Conservation (phyloP, 2,888 invertebrate genomes). For the Emmelina monodactyla region DNA sequence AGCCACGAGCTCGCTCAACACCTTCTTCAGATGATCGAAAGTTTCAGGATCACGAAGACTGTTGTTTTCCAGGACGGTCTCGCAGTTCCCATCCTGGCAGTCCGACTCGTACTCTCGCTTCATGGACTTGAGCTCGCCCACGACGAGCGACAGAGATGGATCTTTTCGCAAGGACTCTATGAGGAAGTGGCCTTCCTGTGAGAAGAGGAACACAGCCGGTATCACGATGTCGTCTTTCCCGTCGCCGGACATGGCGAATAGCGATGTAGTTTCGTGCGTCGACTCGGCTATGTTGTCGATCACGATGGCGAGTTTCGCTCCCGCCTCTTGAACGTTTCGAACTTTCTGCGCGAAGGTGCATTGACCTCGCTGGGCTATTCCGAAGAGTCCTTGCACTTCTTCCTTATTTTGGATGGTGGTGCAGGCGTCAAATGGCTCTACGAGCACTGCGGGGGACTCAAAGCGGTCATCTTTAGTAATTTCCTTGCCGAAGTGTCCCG, state of each 20-base stretch:
- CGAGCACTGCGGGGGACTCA: constrained; percentile 70
- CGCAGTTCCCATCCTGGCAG: constrained; percentile 32
- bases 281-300: constrained; percentile 82
- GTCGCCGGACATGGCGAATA: constrained; percentile 98
- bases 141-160: constrained; percentile 61
- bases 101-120: constrained; percentile 26
- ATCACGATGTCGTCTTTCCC: constrained; percentile 86
- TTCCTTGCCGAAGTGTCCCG: constrained; percentile 89
- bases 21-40: constrained; percentile 51
- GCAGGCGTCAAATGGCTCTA: constrained; percentile 77
- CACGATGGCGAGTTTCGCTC: constrained; percentile 86
- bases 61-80: constrained; percentile 22
- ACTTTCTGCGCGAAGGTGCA: constrained; percentile 98
- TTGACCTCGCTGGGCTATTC: constrained; percentile 86
- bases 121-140: constrained; percentile 54
- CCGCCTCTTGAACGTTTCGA: constrained; percentile 79
- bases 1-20: constrained; percentile 40
- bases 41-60: constrained; percentile 31
- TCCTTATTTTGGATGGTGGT: constrained; percentile 61
- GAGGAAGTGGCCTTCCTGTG: constrained; percentile 77
- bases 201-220: constrained; percentile 90
- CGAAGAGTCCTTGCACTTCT: constrained; percentile 75
- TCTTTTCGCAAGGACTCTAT: constrained; percentile 63
- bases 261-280: constrained; percentile 76
- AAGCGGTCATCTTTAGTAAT: constrained; percentile 71